phyloP scores from a whole-genome alignment of 1,140 invertebrate species.

The Armadillidium nasatum region DNA sequence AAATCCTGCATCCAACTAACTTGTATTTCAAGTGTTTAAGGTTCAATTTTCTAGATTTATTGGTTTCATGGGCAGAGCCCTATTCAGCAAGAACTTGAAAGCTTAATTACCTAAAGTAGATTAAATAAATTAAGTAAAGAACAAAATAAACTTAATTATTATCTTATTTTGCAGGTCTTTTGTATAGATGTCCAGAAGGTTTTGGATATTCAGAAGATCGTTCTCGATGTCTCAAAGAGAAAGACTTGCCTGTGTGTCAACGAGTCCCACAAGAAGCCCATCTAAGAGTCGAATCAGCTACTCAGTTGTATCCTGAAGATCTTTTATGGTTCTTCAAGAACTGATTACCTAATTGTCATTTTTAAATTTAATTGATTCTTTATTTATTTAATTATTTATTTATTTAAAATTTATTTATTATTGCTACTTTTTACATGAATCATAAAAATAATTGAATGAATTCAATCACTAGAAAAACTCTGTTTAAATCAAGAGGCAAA shows the following conservation, averaged over 20 bases:
- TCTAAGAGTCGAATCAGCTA: constrained; percentile 26
- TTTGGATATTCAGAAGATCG: constrained; percentile 72
- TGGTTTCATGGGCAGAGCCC: background rate
- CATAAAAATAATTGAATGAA: too few relatives aligned
- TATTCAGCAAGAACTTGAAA: background rate
- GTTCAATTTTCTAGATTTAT: background rate
- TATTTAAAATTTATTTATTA: too few relatives aligned
- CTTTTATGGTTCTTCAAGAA: constrained; percentile 38
- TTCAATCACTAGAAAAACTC: too few relatives aligned
- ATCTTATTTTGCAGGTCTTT: constrained; percentile 51
- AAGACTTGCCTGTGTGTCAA: constrained; percentile 58
- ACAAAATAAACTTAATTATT: background rate
- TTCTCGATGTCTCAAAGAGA: constrained; percentile 63
- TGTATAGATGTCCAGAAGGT: constrained; percentile 69
- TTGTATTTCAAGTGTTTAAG: background rate
- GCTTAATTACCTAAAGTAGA: too few relatives aligned
- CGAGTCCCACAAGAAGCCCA: constrained; percentile 28
- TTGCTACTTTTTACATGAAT: too few relatives aligned
- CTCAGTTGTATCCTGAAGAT: constrained; percentile 26
- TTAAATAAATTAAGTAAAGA: too few relatives aligned
- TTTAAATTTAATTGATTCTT: too few relatives aligned
- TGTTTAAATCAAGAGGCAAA: too few relatives aligned
- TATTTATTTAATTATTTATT: too few relatives aligned
- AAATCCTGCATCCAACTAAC: background rate
- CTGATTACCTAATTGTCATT: background rate